Evolutionary conservation across 2,888 invertebrate genomes (phyloP).

Genomic region (Eumerus sabulonum): DNA sequence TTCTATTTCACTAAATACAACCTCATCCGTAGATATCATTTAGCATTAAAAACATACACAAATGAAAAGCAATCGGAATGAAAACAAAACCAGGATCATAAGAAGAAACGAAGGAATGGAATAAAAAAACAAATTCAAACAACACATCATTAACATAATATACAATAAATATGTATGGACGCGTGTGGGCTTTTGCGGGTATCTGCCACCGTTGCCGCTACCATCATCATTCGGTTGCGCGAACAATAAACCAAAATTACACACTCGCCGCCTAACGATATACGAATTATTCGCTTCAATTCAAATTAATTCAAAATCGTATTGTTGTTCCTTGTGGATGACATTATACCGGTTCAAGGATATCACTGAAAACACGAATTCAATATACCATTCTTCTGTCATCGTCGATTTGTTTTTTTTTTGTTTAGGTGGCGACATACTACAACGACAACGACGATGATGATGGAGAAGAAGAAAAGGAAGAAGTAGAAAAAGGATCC

Average conservation of each 20-base stretch:
- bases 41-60: too few species aligned
- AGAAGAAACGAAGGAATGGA: too few species aligned
- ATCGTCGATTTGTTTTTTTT: too few species aligned
- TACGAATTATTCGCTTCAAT: slow-evolving; percentile 68
- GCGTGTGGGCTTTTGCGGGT: slow-evolving; percentile 9
- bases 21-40: too few species aligned
- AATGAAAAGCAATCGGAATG: too few species aligned
- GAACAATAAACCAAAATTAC: slow-evolving; percentile 66
- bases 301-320: slow-evolving; percentile 68
- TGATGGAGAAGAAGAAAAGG: background rate
- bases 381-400: background rate
- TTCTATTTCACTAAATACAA: too few species aligned
- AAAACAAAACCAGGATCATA: background rate
- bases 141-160: slow-evolving; percentile 74
- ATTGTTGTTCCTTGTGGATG: slow-evolving; percentile 64
- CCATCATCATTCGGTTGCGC: slow-evolving; percentile 33
- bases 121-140: slow-evolving; percentile 45
- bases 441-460: slow-evolving; percentile 35
- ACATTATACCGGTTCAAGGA: slow-evolving; percentile 64
- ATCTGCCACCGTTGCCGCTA: slow-evolving; percentile 1
- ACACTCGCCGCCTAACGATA: slow-evolving; percentile 59
- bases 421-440: slow-evolving; percentile 19
- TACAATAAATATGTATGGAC: slow-evolving; percentile 65
- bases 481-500: slow-evolving; percentile 29
- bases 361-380: slow-evolving; percentile 46